Base-by-base conservation (phyloP, 2,797 vertebrate genomes). In the Thamnophis elegans region DNA sequence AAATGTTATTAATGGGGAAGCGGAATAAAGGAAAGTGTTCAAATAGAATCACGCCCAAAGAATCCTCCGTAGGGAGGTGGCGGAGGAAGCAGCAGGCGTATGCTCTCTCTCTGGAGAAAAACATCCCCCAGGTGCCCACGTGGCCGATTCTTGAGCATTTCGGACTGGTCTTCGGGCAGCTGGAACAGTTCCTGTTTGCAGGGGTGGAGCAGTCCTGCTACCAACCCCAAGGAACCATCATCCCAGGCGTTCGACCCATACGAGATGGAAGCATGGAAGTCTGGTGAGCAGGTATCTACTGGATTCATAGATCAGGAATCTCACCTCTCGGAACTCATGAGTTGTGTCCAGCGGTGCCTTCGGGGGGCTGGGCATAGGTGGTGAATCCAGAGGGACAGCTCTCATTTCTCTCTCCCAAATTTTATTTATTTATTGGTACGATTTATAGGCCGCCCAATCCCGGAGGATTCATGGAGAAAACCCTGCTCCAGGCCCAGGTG, bases 1-100 rank as follows among this genome's bases (percentile, higher is more conserved):
- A 94, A 97, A 96, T 96, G 95, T 97, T 97, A 96, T 97, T 97
- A 96, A 96, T 96, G 96, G 95, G 20, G 94, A 95, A 93, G 94
- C 92, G 1, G 1, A 95, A 96, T 96, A 95, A 95, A 94, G 94
- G 92, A 91, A 93, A 95, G 92, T 91, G 94, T 25, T 97, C 95
- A 95, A 95, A 95, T 82, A 95, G 92, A 97, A 94, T 94, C 94
- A 94, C 88, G 94, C 95, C 26, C 90, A 68, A 93, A 93, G 93
- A 42, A 92, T 92, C 94, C 94, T 65, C 55, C 94, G 88, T 87
- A 73, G 93, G 95, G 94, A 92, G 93, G 93, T 91, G 85, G 73
- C 8, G 93, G 96, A 90, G 93, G 94, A 92, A 90, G 88, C 88
- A 94, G 94, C 88, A 94, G 94, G 96, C 93, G 47, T 92, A 95